Evolutionary conservation across 2,888 invertebrate species (phyloP).

Genomic region (Lacanobia oleracea): DNA sequence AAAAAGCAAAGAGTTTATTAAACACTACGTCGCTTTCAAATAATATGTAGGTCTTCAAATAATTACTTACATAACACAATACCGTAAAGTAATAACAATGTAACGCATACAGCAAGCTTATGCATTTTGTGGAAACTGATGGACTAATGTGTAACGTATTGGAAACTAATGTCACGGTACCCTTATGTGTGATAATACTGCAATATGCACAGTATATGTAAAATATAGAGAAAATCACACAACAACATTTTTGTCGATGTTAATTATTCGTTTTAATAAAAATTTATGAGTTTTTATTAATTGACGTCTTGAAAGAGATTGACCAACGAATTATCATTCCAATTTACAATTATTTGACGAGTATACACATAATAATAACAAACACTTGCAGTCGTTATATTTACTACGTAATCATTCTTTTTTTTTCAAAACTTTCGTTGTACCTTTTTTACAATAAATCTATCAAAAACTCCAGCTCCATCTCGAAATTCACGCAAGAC

Average conservation of each 20-base stretch:
- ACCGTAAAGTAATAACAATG: conserved; percentile 26
- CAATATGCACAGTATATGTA: conserved; percentile 50
- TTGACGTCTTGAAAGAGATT: too few relatives aligned
- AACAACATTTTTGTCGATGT: background rate
- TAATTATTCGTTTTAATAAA: too few relatives aligned
- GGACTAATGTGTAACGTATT: conserved; percentile 53
- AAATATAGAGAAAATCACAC: conserved; percentile 11
- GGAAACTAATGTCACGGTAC: conserved; percentile 17
- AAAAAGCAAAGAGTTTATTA: conserved; percentile 27
- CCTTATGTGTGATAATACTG: conserved; percentile 30
- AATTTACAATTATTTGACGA: too few relatives aligned
- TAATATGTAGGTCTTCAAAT: too few relatives aligned
- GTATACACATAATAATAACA: too few relatives aligned
- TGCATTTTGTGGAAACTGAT: conserved; percentile 77
- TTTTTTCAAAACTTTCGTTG: background rate
- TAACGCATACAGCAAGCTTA: conserved; percentile 68
- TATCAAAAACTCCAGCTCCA: conserved; percentile 34
- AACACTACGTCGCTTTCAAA: background rate
- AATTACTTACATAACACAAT: conserved; percentile 52
- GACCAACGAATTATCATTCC: too few relatives aligned
- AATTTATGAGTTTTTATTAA: too few relatives aligned
- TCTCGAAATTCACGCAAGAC: conserved; percentile 39
- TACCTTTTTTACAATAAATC: conserved; percentile 3
- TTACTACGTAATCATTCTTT: background rate
- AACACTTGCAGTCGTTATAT: background rate